Evolutionary conservation across 2,888 invertebrate genomes (phyloP), one percentile per base, ranked within the genome.

Genomic region (Euzophera pinguis): DNA sequence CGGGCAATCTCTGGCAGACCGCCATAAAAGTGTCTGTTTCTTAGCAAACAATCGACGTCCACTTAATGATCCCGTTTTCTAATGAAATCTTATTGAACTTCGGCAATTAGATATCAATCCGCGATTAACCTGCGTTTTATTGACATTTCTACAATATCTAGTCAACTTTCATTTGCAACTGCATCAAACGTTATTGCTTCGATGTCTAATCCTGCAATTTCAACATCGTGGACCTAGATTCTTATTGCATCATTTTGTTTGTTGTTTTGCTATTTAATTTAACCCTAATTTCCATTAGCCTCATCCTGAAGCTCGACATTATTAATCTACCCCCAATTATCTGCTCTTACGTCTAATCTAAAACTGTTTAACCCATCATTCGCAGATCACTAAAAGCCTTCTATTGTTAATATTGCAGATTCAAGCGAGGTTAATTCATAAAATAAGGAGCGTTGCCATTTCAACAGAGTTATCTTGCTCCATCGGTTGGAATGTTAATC

Each of bases 291-390:
- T 14, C 32, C 29, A 10, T 10, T 39, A 29, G 29, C 39, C 37
- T 12, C 41, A 32, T 9, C 10, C 3, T 32, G 32, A 13, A 32
- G 17, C 12, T 13, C 17, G 38, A 38, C 27, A 3, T 38, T 16
- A 14, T 10, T 7, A 14, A 50, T 27, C n/a, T 14, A 50, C 10
- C 5, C 12, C 17, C 17, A 22, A 12, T 38, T 49, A 27, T 52
- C 45, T 37, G 52, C 54, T 56, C 53, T 45, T 38, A 39, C 9
- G 4, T 8, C 47, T 49, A 37, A 55, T 58, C 57, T 52, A 53
- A 49, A 51, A 54, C 53, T 48, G 58, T 61, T 60, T 58, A 56
- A 50, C 57, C 56, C 53, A 63, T 60, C 50, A 59, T 52, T 54
- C 17, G 29, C 12, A 32, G 43, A 52, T 42, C 39, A 35, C 35